phyloP scores from a whole-genome alignment of 2,888 invertebrate species.

The Zonitis immaculata region DNA sequence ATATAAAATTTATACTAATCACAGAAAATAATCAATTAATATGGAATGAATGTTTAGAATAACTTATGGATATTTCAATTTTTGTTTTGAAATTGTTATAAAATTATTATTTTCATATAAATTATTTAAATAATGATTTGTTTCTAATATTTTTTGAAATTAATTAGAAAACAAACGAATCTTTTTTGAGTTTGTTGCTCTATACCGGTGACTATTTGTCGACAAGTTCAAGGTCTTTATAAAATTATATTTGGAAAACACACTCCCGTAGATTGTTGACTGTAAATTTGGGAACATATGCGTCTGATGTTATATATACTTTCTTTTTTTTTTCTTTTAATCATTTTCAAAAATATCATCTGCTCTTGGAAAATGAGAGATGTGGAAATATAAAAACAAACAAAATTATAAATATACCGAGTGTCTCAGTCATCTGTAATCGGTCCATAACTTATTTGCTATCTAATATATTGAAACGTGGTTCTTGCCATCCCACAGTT shows the following conservation, averaged over 20 bases:
- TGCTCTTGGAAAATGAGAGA: slow-evolving; percentile 17
- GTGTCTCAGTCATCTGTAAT: too few relatives aligned
- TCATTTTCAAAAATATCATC: too few relatives aligned
- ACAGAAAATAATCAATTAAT: not conserved
- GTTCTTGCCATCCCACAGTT: too few relatives aligned
- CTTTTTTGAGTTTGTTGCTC: slow-evolving; percentile 23
- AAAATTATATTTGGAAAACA: slow-evolving; percentile 25
- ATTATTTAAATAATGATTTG: too few relatives aligned
- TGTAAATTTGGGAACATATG: slow-evolving; percentile 21
- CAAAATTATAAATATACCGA: not conserved
- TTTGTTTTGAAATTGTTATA: too few relatives aligned
- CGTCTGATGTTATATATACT: slow-evolving; percentile 17
- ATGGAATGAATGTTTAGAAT: not conserved
- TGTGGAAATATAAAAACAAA: slow-evolving; percentile 2
- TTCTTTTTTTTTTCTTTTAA: slow-evolving; percentile 15
- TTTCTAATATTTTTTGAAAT: too few relatives aligned
- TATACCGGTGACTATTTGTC: slow-evolving; percentile 12
- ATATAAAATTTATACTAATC: slow-evolving; percentile 1
- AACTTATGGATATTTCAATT: too few relatives aligned
- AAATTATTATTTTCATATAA: too few relatives aligned
- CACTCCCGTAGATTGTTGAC: slow-evolving; percentile 14
- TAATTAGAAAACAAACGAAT: not conserved
- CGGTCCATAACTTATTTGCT: too few relatives aligned
- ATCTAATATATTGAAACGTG: too few relatives aligned
- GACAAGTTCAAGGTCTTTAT: slow-evolving; percentile 27